A percentile compares a stretch with the other conserved stretches of the same genome.
Evolutionary conservation across 1,140 invertebrate genomes (phyloP).

Genomic region (Cecropterus lyciades): DNA sequence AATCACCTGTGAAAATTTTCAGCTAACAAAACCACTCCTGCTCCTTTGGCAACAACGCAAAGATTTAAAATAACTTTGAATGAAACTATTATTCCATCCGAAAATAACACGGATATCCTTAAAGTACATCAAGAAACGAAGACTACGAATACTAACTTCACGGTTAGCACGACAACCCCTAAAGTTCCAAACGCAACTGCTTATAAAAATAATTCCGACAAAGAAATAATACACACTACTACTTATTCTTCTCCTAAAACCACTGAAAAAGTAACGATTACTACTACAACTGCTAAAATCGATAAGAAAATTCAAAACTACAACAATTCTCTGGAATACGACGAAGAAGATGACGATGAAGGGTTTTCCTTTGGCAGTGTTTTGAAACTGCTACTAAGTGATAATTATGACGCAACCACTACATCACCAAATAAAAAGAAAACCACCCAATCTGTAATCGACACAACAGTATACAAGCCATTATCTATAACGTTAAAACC

Average conservation of each 20-base stretch:
- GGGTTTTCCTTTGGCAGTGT: constrained; percentile 86
- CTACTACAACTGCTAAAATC: constrained; percentile 39
- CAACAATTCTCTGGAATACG: constrained; percentile 54
- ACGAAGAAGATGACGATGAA: constrained; percentile 76
- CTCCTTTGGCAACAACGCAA: constrained; percentile 34
- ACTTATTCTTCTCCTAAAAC: constrained; percentile 38
- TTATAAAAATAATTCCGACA: constrained; percentile 11
- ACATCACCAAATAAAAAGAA: constrained; percentile 48
- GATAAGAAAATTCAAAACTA: constrained; percentile 39
- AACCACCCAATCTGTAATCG: constrained; percentile 31
- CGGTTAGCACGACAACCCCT: not conserved
- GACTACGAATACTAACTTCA: not conserved
- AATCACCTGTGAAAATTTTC: constrained; percentile 23
- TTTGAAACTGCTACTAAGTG: constrained; percentile 84
- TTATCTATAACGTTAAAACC: constrained; percentile 38
- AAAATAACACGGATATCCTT: constrained; percentile 12
- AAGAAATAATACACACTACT: constrained; percentile 7
- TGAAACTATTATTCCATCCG: constrained; percentile 22
- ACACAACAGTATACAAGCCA: constrained; percentile 27
- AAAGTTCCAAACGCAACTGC: constrained; percentile 3
- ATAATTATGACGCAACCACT: constrained; percentile 70
- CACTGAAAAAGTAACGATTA: constrained; percentile 37
- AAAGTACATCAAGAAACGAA: constrained; percentile 9
- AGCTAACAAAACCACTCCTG: constrained; percentile 51
- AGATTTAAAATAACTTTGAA: constrained; percentile 33